Conservation (phyloP, 1,140 invertebrate genomes). For the Achroia grisella region DNA sequence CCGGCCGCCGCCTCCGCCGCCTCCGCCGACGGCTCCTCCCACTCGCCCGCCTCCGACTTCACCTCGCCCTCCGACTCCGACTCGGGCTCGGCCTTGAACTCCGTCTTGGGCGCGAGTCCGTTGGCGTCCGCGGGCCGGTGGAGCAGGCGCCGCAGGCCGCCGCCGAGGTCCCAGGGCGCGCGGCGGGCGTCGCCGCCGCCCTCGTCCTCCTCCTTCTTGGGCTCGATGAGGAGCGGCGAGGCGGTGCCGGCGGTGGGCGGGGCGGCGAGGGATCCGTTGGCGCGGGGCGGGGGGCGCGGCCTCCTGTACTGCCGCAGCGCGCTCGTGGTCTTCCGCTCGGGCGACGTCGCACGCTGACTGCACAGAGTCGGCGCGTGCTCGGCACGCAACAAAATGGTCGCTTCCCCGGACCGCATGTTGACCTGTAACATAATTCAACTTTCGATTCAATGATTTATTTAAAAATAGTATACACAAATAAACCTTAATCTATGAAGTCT, state of each 20-base stretch:
- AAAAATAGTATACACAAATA: neutral
- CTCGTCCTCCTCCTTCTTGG: slow-evolving; percentile 14
- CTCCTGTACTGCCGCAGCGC: slow-evolving; percentile 20
- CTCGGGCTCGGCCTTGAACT: neutral
- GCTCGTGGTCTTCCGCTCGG: neutral
- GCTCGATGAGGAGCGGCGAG: slow-evolving; percentile 19
- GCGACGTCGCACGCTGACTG: slow-evolving; percentile 5
- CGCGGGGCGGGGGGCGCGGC: slow-evolving; percentile 3
- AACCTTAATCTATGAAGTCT: no score
- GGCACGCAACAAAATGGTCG: slow-evolving; percentile 43
- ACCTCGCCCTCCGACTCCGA: slow-evolving; percentile 21
- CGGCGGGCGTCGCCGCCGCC: slow-evolving; percentile 2
- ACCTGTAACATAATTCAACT: slow-evolving; percentile 21
- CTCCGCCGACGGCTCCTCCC: slow-evolving; percentile 22
- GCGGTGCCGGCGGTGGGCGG: slow-evolving; percentile 5
- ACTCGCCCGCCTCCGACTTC: slow-evolving; percentile 32
- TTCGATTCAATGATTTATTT: neutral
- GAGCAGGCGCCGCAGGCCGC: slow-evolving; percentile 22
- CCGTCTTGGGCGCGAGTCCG: neutral
- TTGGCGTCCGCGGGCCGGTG: slow-evolving; percentile 11
- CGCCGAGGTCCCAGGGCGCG: slow-evolving; percentile 9
- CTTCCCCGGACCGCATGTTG: slow-evolving; percentile 30
- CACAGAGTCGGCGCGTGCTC: slow-evolving; percentile 49
- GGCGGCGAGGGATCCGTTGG: slow-evolving; percentile 21
- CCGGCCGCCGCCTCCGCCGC: slow-evolving; percentile 11